A percentile compares a stretch with the other conserved stretches of the same genome.
phyloP scores from a whole-genome alignment of 2,888 invertebrate genomes.

The Eueremaeus valkanovi region DNA sequence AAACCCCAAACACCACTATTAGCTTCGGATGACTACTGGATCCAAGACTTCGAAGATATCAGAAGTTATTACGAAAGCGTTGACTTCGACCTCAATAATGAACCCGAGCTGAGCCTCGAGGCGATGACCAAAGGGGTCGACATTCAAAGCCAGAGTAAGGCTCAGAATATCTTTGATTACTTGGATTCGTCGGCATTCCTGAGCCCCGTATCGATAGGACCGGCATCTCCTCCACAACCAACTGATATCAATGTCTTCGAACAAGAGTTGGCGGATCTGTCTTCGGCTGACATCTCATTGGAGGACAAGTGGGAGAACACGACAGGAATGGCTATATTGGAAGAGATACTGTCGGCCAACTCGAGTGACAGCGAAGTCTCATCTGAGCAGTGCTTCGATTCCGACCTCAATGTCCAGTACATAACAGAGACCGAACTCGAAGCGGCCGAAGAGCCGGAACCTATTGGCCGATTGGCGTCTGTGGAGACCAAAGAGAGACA shows the following conservation, averaged over 20 bases:
- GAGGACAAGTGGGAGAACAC: neutral
- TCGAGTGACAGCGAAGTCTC: neutral
- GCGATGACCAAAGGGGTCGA: constrained; percentile 10
- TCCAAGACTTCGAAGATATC: constrained; percentile 9
- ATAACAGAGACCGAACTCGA: too few relatives aligned
- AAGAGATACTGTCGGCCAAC: constrained; percentile 2
- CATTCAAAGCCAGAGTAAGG: neutral
- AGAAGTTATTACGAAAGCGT: neutral
- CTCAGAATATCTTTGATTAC: neutral
- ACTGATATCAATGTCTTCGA: neutral
- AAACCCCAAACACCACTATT: neutral
- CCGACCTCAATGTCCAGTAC: neutral
- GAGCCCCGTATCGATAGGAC: constrained; percentile 4
- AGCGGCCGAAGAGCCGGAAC: neutral
- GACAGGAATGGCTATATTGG: constrained; percentile 3
- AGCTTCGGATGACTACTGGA: constrained; percentile 3
- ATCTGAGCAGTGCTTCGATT: neutral
- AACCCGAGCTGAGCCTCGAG: constrained; percentile 25
- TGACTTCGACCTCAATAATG: neutral
- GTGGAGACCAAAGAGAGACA: neutral
- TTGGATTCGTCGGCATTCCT: constrained; percentile 12
- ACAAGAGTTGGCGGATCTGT: neutral
- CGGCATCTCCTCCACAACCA: neutral
- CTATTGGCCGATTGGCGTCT: neutral
- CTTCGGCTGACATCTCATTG: neutral